Conservation (phyloP, 2,888 invertebrate genomes). For the Bimastos eiseni region DNA sequence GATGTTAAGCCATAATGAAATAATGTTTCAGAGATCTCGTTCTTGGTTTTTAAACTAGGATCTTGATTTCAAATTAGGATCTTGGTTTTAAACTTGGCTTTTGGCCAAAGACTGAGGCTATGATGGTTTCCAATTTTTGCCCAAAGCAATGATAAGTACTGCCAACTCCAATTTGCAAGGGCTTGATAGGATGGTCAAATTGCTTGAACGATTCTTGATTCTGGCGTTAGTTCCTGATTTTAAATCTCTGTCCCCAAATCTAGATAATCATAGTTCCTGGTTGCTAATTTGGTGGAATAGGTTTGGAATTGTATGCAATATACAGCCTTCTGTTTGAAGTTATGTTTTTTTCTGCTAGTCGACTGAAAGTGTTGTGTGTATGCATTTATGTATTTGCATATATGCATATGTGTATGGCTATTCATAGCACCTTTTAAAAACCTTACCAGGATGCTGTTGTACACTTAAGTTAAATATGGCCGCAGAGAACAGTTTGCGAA, state of each 20-base stretch:
- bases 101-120: neutral
- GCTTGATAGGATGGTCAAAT: constrained; percentile 13
- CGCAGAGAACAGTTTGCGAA: too few species aligned
- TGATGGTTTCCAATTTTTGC: neutral
- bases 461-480: too few species aligned
- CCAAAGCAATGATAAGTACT: neutral
- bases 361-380: neutral
- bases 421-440: too few species aligned
- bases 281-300: neutral
- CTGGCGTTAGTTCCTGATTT: neutral
- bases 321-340: neutral
- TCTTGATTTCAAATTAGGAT: too few species aligned
- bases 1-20: too few species aligned
- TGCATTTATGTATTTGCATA: too few species aligned
- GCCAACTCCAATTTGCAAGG: neutral
- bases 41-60: neutral
- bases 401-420: too few species aligned
- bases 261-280: neutral
- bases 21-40: neutral
- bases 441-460: too few species aligned
- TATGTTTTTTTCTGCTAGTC: neutral
- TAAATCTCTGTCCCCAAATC: neutral
- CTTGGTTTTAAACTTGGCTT: neutral
- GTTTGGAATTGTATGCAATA: neutral
- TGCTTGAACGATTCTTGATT: neutral